Percentiles rank a stretch among this genome's conserved stretches.
These are phyloP conservation scores for Alethe castanea DNA, from an alignment of 2,113 vertebrate genomes.

Conservation along the genomic window DNA sequence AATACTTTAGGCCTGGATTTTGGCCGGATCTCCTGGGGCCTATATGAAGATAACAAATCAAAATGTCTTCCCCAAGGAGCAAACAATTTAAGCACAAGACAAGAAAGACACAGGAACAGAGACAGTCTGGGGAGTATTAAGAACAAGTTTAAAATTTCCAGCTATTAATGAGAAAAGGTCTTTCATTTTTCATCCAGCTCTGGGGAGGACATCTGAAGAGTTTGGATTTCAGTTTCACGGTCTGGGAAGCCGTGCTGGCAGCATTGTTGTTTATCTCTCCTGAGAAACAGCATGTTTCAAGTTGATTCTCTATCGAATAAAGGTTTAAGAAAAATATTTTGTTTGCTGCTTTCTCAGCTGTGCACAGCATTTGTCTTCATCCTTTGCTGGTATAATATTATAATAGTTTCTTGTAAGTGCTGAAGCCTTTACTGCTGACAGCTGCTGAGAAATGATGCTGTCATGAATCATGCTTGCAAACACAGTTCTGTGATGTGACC, in stretches of 20 bases:
- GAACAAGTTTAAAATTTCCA: slow-evolving; percentile 54
- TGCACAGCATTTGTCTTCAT: slow-evolving; percentile 48
- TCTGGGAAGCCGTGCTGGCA: slow-evolving; percentile 57
- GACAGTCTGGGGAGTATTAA: slow-evolving; percentile 45
- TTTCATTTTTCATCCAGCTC: slow-evolving; percentile 62
- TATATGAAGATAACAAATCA: slow-evolving; percentile 53
- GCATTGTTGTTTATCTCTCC: slow-evolving; percentile 57
- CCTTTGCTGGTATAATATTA: slow-evolving; percentile 44
- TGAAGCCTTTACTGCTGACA: slow-evolving; percentile 51
- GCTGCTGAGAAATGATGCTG: slow-evolving; percentile 67
- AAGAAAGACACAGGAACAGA: slow-evolving; percentile 40
- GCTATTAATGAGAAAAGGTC: slow-evolving; percentile 55
- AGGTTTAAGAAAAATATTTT: slow-evolving; percentile 62
- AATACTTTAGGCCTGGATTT: slow-evolving; percentile 1
- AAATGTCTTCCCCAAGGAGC: slow-evolving; percentile 34
- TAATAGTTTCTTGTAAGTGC: slow-evolving; percentile 63
- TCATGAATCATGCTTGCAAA: slow-evolving; percentile 66
- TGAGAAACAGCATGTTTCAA: slow-evolving; percentile 60
- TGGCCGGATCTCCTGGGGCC: slow-evolving; percentile 31
- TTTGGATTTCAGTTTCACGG: slow-evolving; percentile 59
- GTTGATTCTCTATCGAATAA: slow-evolving; percentile 40
- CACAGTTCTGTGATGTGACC: slow-evolving; percentile 61
- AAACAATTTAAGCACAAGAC: slow-evolving; percentile 35
- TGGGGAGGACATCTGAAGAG: slow-evolving; percentile 61
- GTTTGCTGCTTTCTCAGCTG: slow-evolving; percentile 69